Conservation (phyloP, 1,140 invertebrate species). For the Myzus persicae region DNA sequence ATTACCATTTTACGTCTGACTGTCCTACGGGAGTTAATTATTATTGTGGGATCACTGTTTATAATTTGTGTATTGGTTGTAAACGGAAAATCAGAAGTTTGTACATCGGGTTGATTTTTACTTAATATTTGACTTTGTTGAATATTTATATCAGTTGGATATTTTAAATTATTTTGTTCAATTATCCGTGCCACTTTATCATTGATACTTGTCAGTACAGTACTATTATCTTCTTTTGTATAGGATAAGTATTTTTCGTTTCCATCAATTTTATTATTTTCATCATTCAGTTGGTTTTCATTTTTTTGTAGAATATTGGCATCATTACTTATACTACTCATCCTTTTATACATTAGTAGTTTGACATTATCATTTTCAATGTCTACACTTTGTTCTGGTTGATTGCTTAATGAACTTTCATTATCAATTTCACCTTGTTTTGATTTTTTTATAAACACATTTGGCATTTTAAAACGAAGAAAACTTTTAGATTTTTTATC, state of each 20-base stretch:
- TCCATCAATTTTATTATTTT: neutral
- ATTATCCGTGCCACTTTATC: conserved; percentile 19
- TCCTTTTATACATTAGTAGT: conserved; percentile 45
- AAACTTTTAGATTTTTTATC: conserved; percentile 30
- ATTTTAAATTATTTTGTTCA: conserved; percentile 27
- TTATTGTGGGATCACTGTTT: neutral
- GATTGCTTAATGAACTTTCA: neutral
- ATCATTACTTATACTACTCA: neutral
- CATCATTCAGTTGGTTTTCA: neutral
- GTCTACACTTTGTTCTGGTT: neutral
- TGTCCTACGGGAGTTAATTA: neutral
- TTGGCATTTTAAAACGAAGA: conserved; percentile 45
- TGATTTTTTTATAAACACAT: conserved; percentile 44
- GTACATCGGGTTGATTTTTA: neutral
- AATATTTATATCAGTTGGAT: neutral
- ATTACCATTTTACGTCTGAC: neutral
- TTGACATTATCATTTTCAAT: conserved; percentile 28
- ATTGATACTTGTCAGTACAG: neutral
- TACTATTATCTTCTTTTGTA: neutral
- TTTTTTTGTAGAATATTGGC: neutral
- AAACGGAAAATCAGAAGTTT: neutral
- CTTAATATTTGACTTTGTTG: neutral
- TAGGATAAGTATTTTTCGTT: neutral
- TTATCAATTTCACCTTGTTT: conserved; percentile 25
- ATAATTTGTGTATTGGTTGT: neutral